Base-by-base conservation (phyloP, 2,797 vertebrate genomes). In the Rhynchotus rufescens region DNA sequence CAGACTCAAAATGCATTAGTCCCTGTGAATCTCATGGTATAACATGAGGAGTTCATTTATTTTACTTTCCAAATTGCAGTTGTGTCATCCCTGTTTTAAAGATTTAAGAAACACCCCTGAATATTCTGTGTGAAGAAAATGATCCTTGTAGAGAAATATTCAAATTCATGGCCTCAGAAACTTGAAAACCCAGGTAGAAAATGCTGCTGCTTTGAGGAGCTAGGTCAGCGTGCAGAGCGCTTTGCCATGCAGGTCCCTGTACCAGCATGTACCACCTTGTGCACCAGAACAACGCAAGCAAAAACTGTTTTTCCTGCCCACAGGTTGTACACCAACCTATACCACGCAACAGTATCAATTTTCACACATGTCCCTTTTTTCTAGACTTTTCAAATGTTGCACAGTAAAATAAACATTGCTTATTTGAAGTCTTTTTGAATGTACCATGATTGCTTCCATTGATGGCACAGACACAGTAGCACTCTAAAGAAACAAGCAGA, bases 211-310 rank as follows among this genome's bases (percentile, higher is more conserved):
- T 16, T 1, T 7, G 15, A 38, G 66, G 40, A 72, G 34, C 23
- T 26, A 45, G 73, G 44, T 10, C 44, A 44, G 42, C 0, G 28
- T 12, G 32, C 32, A 36, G 36, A n/a, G 32, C 60, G 74, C 80
- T 28, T 73, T 56, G 10, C 54, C 1, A 1, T 32, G 23, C 12
- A 9, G 3, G 0, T 42, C 12, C 4, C 42, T 66, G 28, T 8
- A 26, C 25, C 15, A 28, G 8, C 2, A 6, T 8, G 30, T 34
- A 5, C 21, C 1, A 0, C 9, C 15, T 10, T 6, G 8, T 32
- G 30, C 72, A 62, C 44, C 76, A 54, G 36, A 72, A 10, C 15
- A 21, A 34, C 34, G 34, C 57, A 60, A 19, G 13, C n/a, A 7
- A 10, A 36, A 9, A 36, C 36, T 15, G 44, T 49, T 47, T 68